A percentile compares a stretch with the other conserved stretches of the same genome.
phyloP scores from a whole-genome alignment of 2,797 vertebrate genomes.

The Podarcis lilfordi region DNA sequence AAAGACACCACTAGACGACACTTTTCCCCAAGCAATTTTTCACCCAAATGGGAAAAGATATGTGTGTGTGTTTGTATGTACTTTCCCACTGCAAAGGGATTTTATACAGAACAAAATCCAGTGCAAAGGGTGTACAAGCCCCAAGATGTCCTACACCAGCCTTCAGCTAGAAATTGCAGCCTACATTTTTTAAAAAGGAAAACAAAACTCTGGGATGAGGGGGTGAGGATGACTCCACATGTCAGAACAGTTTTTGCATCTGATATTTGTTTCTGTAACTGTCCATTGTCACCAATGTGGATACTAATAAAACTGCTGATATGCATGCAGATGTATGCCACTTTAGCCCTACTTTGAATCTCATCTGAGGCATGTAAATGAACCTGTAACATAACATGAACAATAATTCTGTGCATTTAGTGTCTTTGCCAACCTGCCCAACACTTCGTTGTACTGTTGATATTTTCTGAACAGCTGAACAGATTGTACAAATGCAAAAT shows the following conservation, averaged over 20 bases:
- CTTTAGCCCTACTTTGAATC: constrained; percentile 4
- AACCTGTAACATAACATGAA: background rate
- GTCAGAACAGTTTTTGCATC: background rate
- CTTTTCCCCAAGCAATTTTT: background rate
- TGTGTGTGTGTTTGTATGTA: too few relatives aligned
- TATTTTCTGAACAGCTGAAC: constrained; percentile 9
- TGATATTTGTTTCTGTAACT: background rate
- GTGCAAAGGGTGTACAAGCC: background rate
- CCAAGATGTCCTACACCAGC: too few relatives aligned
- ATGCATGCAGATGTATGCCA: background rate
- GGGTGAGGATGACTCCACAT: too few relatives aligned
- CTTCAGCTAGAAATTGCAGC: background rate
- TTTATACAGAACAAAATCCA: background rate
- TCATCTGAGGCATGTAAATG: background rate
- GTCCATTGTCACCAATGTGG: background rate
- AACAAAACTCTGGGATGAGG: background rate
- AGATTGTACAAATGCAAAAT: constrained; percentile 36
- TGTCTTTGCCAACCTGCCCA: constrained; percentile 13
- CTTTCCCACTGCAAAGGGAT: background rate
- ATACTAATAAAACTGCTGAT: background rate
- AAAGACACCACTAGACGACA: too few relatives aligned
- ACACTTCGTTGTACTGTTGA: constrained; percentile 17
- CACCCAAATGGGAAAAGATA: background rate
- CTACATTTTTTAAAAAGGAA: background rate
- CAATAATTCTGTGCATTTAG: background rate